phyloP scores from a whole-genome alignment of 2,113 vertebrate genomes.

The Muntiacus reevesi region DNA sequence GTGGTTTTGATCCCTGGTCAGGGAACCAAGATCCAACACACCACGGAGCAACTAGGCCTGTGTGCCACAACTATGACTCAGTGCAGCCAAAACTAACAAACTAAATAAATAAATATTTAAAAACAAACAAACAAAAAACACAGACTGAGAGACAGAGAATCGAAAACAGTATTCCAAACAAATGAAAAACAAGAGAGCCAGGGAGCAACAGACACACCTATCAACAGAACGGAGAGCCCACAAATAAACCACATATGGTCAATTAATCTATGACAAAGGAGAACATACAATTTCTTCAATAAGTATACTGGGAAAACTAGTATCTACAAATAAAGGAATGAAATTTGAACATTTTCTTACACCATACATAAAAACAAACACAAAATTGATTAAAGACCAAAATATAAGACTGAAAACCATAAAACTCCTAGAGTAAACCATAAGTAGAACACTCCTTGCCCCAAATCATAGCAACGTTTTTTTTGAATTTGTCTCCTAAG shows the following conservation, averaged over 20 bases:
- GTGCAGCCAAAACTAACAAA: neutral
- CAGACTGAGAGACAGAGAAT: neutral
- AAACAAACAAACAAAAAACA: neutral
- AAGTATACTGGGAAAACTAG: neutral
- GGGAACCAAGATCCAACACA: neutral
- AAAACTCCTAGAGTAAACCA: neutral
- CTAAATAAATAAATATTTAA: neutral
- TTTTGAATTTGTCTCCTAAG: neutral
- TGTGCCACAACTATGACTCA: neutral
- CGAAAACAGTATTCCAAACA: neutral
- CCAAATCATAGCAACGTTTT: neutral
- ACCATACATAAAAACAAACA: neutral
- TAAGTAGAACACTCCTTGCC: neutral
- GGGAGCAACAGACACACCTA: neutral
- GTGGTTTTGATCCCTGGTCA: neutral
- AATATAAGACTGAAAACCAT: neutral
- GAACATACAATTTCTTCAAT: neutral
- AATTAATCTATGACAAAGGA: neutral
- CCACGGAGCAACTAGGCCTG: neutral
- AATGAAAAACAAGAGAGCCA: neutral
- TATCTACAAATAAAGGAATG: neutral
- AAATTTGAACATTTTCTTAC: neutral
- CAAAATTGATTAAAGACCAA: neutral
- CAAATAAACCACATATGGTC: neutral
- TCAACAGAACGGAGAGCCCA: neutral